These are phyloP conservation scores for Dyspetes luteomarginatus DNA, from an alignment of 2,888 invertebrate species.

Conservation along the genomic window DNA sequence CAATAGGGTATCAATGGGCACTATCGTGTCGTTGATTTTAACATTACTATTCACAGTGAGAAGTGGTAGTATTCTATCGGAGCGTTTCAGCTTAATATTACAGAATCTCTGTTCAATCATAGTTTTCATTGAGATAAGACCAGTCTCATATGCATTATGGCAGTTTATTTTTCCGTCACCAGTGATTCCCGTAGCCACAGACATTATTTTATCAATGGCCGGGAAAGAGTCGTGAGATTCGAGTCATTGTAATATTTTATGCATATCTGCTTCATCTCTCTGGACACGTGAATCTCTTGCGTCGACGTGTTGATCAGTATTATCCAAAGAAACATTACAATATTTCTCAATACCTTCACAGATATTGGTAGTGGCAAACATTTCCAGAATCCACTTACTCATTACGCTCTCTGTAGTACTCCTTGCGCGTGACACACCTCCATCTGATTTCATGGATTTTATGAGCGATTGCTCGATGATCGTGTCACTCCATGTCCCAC, in stretches of 20 bases:
- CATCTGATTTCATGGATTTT: slow-evolving; percentile 71
- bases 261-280: slow-evolving; percentile 55
- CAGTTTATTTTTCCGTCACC: slow-evolving; percentile 41
- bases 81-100: too few relatives aligned
- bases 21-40: too few relatives aligned
- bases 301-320: slow-evolving; percentile 56
- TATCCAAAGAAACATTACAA: slow-evolving; percentile 26
- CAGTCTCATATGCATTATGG: slow-evolving; percentile 60
- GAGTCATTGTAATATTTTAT: slow-evolving; percentile 57
- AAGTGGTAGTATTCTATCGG: too few relatives aligned
- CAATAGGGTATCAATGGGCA: too few relatives aligned
- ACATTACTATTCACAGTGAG: too few relatives aligned
- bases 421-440: slow-evolving; percentile 72
- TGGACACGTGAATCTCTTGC: slow-evolving; percentile 40
- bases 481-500: slow-evolving; percentile 72
- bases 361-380: slow-evolving; percentile 36
- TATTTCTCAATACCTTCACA: slow-evolving; percentile 42
- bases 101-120: too few relatives aligned
- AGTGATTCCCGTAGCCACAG: slow-evolving; percentile 38
- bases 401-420: slow-evolving; percentile 54
- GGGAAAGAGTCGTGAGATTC: slow-evolving; percentile 54
- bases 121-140: too few relatives aligned
- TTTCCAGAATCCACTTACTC: slow-evolving; percentile 32
- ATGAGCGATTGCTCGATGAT: slow-evolving; percentile 77
- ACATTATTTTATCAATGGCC: slow-evolving; percentile 30